Percentiles rank a stretch among this genome's conserved stretches.
Conservation (phyloP, 2,888 invertebrate genomes). For the Invenusta paracnida region DNA sequence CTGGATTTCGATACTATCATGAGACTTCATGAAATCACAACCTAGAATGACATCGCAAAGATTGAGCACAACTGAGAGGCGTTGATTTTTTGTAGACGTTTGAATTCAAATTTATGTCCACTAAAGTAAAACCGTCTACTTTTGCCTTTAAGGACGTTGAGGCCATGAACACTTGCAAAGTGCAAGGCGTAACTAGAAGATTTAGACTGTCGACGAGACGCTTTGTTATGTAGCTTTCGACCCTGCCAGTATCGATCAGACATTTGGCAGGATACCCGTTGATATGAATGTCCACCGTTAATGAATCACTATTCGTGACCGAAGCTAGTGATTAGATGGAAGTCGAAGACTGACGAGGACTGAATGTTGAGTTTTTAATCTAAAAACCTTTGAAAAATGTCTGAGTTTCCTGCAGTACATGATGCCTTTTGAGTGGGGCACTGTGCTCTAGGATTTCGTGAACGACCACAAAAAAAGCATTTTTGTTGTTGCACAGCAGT, state of each 20-base stretch:
- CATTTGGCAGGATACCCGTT: slow-evolving; percentile 9
- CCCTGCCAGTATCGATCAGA: slow-evolving; percentile 38
- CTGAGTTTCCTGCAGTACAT: slow-evolving; percentile 32
- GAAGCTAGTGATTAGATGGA: slow-evolving; percentile 35
- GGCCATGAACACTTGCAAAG: background rate
- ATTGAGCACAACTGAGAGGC: slow-evolving; percentile 7
- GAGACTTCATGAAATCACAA: slow-evolving; percentile 25
- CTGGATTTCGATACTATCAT: slow-evolving; percentile 33
- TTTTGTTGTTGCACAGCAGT: slow-evolving; percentile 31
- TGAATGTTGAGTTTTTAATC: slow-evolving; percentile 3
- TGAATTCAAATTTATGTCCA: slow-evolving; percentile 9
- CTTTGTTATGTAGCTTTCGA: slow-evolving; percentile 24
- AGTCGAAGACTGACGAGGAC: slow-evolving; percentile 34
- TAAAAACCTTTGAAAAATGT: slow-evolving; percentile 38
- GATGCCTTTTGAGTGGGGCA: slow-evolving; percentile 33
- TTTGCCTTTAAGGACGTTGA: slow-evolving; percentile 10
- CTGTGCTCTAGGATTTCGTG: slow-evolving; percentile 27
- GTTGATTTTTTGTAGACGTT: slow-evolving; percentile 23
- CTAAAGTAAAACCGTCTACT: background rate
- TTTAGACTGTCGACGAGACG: slow-evolving; percentile 5
- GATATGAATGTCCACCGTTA: slow-evolving; percentile 32
- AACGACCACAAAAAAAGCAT: slow-evolving; percentile 39
- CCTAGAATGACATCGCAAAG: slow-evolving; percentile 39
- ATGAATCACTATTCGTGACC: slow-evolving; percentile 26
- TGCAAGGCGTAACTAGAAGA: background rate